Evolutionary conservation across 2,888 invertebrate genomes (phyloP).

Genomic region (Dynastes maya): DNA sequence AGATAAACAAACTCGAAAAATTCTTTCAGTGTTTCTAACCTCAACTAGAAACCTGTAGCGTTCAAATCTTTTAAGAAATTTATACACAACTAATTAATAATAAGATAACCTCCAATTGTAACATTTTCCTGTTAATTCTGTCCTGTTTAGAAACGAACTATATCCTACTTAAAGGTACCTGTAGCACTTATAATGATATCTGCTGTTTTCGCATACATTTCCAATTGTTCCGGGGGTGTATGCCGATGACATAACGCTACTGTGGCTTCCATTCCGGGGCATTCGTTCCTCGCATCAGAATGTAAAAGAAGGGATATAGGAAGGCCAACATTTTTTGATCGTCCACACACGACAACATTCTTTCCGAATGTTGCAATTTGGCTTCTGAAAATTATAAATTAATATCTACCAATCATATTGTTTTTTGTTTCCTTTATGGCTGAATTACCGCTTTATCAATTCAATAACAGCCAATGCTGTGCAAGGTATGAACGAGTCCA

Average conservation of each 20-base stretch:
- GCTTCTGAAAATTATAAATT: constrained; percentile 62
- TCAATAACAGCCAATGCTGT: constrained; percentile 85
- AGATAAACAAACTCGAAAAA: no score
- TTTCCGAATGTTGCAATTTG: constrained; percentile 88
- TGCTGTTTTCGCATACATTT: constrained; percentile 79
- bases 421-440: background rate
- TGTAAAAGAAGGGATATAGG: constrained; percentile 90
- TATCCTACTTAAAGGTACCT: constrained; percentile 69
- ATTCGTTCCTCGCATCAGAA: constrained; percentile 82
- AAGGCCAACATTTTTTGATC: constrained; percentile 94
- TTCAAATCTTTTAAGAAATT: no score
- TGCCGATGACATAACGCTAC: constrained; percentile 92
- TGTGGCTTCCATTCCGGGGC: constrained; percentile 86
- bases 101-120: no score
- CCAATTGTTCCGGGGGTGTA: constrained; percentile 86
- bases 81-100: no score
- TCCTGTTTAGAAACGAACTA: no score
- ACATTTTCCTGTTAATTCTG: no score
- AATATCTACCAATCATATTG: constrained; percentile 1
- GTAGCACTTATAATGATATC: constrained; percentile 86
- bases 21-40: no score
- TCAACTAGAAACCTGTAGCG: no score
- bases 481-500: constrained; percentile 84
- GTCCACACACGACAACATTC: constrained; percentile 90
- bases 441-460: constrained; percentile 76